A percentile compares a stretch with the other conserved stretches of the same genome.
Evolutionary conservation across 2,113 vertebrate species (phyloP).

Genomic region (Piprites chloris): DNA sequence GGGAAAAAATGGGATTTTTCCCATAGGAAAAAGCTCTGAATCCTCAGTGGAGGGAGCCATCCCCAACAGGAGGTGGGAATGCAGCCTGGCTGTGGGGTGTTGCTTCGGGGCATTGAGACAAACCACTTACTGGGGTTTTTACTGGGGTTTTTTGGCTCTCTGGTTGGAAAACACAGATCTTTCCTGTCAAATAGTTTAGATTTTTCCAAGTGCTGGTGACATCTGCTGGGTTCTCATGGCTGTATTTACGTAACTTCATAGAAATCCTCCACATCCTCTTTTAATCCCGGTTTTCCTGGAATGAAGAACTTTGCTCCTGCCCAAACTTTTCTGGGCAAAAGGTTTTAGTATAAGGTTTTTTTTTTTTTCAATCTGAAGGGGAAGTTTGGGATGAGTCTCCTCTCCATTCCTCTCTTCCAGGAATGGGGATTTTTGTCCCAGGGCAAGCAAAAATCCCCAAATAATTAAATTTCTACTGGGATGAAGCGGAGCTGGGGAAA

Average conservation of each 20-base stretch:
- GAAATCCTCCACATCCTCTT: not conserved
- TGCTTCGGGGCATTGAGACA: not conserved
- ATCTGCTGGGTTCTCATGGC: rapidly evolving
- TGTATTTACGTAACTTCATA: not conserved
- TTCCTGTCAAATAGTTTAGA: not conserved
- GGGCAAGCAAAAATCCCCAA: not conserved
- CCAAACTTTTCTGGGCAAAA: not conserved
- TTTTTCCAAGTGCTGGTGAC: not conserved
- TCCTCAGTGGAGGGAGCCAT: not conserved
- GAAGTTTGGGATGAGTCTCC: not conserved
- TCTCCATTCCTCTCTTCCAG: rapidly evolving
- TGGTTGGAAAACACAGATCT: not conserved
- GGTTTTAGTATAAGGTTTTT: rapidly evolving
- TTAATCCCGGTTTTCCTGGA: not conserved
- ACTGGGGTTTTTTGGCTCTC: not conserved
- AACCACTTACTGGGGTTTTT: not conserved
- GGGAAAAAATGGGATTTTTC: rapidly evolving
- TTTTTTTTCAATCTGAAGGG: not conserved
- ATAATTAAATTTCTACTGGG: not conserved
- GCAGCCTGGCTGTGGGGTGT: not conserved
- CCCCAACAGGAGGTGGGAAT: rapidly evolving
- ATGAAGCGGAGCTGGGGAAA: not conserved
- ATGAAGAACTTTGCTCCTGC: not conserved
- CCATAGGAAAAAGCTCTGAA: not conserved
- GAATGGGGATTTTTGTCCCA: not conserved